Conservation (phyloP, 2,797 vertebrate genomes). For the Eremophila alpestris region DNA sequence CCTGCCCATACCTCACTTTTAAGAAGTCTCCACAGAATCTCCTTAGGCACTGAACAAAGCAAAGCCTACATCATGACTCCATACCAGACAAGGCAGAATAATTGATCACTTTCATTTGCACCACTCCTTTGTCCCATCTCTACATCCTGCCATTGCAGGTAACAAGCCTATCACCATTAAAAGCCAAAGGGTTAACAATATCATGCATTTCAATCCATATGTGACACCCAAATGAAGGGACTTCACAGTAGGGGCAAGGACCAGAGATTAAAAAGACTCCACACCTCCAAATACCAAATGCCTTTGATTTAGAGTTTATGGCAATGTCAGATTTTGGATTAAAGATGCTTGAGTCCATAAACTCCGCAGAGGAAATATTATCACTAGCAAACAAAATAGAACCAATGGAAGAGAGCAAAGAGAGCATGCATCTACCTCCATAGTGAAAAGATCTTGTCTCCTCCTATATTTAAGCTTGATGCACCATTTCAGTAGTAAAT, state of each 20-base stretch:
- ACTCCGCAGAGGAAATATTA: not conserved
- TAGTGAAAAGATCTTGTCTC: not conserved
- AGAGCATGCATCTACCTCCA: not conserved
- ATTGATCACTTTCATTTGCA: not conserved
- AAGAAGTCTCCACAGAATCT: not conserved
- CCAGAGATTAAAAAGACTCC: not conserved
- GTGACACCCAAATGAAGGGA: not conserved
- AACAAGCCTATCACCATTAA: not conserved
- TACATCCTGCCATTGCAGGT: not conserved
- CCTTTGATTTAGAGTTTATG: not conserved
- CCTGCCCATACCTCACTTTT: not conserved
- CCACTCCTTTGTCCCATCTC: not conserved
- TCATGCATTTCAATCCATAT: not conserved
- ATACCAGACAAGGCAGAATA: not conserved
- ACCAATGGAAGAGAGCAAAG: not conserved
- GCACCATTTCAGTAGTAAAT: not conserved
- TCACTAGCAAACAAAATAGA: not conserved
- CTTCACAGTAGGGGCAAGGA: not conserved
- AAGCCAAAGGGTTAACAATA: not conserved
- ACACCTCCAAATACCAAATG: not conserved
- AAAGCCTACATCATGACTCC: not conserved
- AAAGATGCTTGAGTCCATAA: not conserved
- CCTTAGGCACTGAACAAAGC: not conserved
- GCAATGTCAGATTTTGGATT: not conserved
- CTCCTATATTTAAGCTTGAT: not conserved